These are phyloP conservation scores for Alectoris magna DNA, from an alignment of 2,797 vertebrate genomes.

Conservation along the genomic window DNA sequence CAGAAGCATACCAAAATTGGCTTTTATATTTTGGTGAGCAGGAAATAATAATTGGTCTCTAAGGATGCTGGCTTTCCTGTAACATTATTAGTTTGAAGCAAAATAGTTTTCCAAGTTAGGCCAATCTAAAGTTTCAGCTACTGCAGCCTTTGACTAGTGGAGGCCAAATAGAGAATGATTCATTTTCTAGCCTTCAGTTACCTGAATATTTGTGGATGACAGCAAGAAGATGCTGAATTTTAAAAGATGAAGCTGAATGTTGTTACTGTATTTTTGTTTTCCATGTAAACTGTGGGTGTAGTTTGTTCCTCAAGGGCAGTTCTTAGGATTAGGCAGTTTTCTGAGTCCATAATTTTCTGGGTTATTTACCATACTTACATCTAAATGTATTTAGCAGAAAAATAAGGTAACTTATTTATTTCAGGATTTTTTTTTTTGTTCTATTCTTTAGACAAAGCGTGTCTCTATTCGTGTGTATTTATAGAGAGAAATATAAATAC, in stretches of 20 bases:
- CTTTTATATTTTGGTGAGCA: not conserved
- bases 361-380: not conserved
- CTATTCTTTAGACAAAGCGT: not conserved
- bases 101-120: not conserved
- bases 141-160: not conserved
- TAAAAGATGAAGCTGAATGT: not conserved
- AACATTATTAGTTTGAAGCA: not conserved
- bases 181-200: not conserved
- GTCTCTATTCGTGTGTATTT: not conserved
- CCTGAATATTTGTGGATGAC: not conserved
- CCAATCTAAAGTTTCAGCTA: not conserved
- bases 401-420: not conserved
- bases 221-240: not conserved
- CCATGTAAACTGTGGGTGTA: not conserved
- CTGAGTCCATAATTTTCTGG: not conserved
- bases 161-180: not conserved
- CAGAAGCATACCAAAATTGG: not conserved
- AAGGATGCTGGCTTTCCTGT: not conserved
- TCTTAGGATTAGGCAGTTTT: not conserved
- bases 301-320: not conserved
- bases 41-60: not conserved
- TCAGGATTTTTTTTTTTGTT: not conserved
- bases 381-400: not conserved
- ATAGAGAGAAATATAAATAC: not conserved
- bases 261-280: not conserved